These are phyloP conservation scores for Distichodus sexfasciatus DNA, from an alignment of 2,797 vertebrate species.

Conservation along the genomic window DNA sequence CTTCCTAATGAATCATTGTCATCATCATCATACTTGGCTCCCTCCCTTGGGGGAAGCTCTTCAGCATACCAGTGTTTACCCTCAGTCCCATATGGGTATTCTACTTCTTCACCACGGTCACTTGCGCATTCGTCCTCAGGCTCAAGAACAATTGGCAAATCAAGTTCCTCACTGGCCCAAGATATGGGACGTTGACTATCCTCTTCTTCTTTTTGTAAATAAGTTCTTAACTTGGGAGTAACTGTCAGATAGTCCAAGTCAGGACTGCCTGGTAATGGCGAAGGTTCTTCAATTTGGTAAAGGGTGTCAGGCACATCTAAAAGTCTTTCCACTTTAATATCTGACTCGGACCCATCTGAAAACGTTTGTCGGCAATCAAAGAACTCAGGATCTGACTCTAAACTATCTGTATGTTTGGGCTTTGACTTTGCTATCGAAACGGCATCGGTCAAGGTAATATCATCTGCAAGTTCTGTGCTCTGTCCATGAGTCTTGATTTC, in stretches of 20 bases:
- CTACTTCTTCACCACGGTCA: slow-evolving; percentile 42
- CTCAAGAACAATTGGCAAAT: slow-evolving; percentile 76
- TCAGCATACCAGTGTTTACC: slow-evolving; percentile 72
- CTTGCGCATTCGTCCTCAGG: slow-evolving; percentile 62
- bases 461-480: background rate
- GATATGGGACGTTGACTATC: slow-evolving; percentile 59
- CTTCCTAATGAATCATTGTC: slow-evolving; percentile 81
- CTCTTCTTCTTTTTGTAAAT: slow-evolving; percentile 43
- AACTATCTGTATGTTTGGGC: slow-evolving; percentile 27
- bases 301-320: slow-evolving; percentile 27
- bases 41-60: slow-evolving; percentile 72
- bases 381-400: slow-evolving; percentile 60
- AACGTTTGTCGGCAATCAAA: slow-evolving; percentile 70
- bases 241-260: slow-evolving; percentile 42
- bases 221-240: slow-evolving; percentile 31
- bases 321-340: slow-evolving; percentile 10
- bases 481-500: slow-evolving; percentile 4
- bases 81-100: slow-evolving; percentile 52
- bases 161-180: slow-evolving; percentile 63
- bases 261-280: slow-evolving; percentile 56
- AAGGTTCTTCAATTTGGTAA: slow-evolving; percentile 63
- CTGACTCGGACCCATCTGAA: slow-evolving; percentile 65
- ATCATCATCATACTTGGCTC: slow-evolving; percentile 66
- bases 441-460: background rate
- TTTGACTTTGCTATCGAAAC: slow-evolving; percentile 13